These are phyloP conservation scores for Tinamus major DNA, from an alignment of 2,797 vertebrate species.

Conservation along the genomic window DNA sequence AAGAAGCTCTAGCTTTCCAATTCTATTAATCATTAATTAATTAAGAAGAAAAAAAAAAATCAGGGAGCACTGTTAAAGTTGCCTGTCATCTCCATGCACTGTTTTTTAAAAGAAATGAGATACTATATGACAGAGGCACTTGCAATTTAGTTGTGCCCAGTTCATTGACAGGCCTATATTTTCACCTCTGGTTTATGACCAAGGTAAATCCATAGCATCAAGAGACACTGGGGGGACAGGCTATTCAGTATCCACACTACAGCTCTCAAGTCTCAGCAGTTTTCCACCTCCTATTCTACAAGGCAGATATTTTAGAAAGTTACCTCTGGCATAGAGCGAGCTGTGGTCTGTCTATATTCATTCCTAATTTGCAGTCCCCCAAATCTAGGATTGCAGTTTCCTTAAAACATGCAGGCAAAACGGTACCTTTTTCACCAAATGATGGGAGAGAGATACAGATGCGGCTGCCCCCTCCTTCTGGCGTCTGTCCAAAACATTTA, in stretches of 20 bases:
- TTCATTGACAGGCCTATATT: neutral
- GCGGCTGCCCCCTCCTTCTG: neutral
- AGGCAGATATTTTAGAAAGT: neutral
- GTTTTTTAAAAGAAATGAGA: neutral
- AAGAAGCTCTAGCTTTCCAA: neutral
- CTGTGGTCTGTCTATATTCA: neutral
- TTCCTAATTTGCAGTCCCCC: neutral
- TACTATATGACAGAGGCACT: neutral
- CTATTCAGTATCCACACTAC: neutral
- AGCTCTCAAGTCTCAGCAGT: neutral
- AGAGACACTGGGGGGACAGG: fast-evolving
- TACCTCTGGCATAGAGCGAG: neutral
- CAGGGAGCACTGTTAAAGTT: neutral
- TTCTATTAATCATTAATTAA: neutral
- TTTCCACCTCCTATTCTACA: neutral
- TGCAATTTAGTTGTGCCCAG: neutral
- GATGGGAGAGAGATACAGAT: neutral
- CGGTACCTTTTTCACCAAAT: neutral
- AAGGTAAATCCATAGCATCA: neutral
- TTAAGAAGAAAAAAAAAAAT: neutral
- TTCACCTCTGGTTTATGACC: neutral
- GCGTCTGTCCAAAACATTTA: neutral
- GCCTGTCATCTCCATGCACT: neutral
- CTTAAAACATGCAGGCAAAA: neutral
- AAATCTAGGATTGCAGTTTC: neutral